phyloP scores from a whole-genome alignment of 1,140 invertebrate species.

The Drosophila pseudoobscura region DNA sequence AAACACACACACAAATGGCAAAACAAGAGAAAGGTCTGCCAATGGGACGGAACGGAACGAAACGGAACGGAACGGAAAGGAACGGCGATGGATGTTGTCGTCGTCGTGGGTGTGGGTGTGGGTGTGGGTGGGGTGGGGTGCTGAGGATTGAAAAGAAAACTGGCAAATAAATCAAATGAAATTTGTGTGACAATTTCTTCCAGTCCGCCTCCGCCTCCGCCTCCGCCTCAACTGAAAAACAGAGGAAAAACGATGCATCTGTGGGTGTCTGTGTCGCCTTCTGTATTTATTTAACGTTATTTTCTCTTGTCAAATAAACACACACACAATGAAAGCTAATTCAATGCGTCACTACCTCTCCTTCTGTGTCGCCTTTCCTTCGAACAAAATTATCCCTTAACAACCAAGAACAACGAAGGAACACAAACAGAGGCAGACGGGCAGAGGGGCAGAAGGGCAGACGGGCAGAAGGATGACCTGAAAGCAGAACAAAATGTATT shows the following conservation, averaged over 20 bases:
- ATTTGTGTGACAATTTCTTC: conserved; percentile 64
- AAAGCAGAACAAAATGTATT: conserved; percentile 68
- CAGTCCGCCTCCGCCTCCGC: neutral
- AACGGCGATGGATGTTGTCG: too few species aligned
- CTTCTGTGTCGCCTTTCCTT: neutral
- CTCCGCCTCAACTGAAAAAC: conserved; percentile 33
- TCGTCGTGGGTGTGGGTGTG: too few species aligned
- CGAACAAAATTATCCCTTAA: conserved; percentile 45
- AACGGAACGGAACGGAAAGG: neutral
- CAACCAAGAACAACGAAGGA: conserved; percentile 39
- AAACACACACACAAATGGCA: too few species aligned
- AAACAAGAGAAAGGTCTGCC: too few species aligned
- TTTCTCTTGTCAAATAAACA: conserved; percentile 71
- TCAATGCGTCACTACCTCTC: conserved; percentile 44
- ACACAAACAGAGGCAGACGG: conserved; percentile 6
- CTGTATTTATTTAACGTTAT: conserved; percentile 71
- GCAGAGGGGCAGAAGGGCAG: conserved; percentile 3
- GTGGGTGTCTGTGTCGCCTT: conserved; percentile 25
- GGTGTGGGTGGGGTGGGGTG: neutral
- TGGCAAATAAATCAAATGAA: conserved; percentile 80
- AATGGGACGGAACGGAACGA: conserved; percentile 1
- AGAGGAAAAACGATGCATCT: conserved; percentile 37
- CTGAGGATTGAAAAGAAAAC: conserved; percentile 61
- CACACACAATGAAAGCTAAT: conserved; percentile 52
- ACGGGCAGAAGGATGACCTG: conserved; percentile 20